Conservation (phyloP, 2,888 invertebrate species). For the Teinopalpus imperialis region DNA sequence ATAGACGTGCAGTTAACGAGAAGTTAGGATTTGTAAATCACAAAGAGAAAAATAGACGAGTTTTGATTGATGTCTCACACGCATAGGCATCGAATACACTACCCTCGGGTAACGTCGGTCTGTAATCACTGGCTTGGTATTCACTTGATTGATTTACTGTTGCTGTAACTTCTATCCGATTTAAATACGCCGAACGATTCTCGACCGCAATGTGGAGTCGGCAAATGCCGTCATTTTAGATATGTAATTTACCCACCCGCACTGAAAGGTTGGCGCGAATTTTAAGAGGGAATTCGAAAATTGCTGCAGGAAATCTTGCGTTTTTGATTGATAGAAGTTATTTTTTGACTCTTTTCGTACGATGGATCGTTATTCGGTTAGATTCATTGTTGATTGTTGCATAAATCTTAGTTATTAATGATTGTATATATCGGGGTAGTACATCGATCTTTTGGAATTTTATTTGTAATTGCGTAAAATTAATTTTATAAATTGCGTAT, state of each 20-base stretch:
- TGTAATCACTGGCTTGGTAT: constrained; percentile 39
- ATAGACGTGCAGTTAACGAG: constrained; percentile 28
- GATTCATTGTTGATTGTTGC: constrained; percentile 4
- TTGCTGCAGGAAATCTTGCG: constrained; percentile 26
- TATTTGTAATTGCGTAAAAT: too few relatives aligned
- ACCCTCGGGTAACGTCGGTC: constrained; percentile 36
- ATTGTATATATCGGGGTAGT: too few relatives aligned
- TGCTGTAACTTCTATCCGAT: constrained; percentile 19
- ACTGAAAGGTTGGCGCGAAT: constrained; percentile 25
- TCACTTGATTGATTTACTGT: constrained; percentile 49
- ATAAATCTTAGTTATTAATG: constrained; percentile 4
- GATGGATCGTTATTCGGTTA: constrained; percentile 17
- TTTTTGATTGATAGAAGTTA: constrained; percentile 31
- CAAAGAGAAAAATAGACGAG: constrained; percentile 50
- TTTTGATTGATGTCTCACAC: constrained; percentile 59
- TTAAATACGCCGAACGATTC: constrained; percentile 19
- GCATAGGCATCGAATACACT: constrained; percentile 33
- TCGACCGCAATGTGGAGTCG: constrained; percentile 16
- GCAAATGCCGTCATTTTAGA: constrained; percentile 23
- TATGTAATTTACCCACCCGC: constrained; percentile 23
- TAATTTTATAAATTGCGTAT: too few relatives aligned
- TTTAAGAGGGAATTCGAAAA: constrained; percentile 29
- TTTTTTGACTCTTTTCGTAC: constrained; percentile 28
- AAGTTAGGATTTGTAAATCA: constrained; percentile 32
- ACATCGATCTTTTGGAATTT: too few relatives aligned